Conservation (phyloP, 35 echinoderm and acorn worm species). For the Apostichopus parvimensis region DNA sequence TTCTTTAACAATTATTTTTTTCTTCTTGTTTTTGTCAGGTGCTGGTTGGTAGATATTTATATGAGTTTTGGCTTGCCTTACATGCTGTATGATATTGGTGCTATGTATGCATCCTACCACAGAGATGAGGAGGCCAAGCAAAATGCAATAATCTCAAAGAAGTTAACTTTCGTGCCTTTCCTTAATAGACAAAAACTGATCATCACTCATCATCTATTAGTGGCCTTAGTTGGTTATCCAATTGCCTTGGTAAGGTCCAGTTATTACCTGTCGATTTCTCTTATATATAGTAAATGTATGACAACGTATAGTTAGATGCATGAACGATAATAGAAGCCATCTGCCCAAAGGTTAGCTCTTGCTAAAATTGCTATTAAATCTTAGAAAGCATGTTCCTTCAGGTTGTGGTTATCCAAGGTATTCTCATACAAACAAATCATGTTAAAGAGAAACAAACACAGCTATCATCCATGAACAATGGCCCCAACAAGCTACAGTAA, state of each 20-base stretch:
- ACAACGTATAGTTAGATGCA: no score
- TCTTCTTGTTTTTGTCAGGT: slow-evolving; percentile 5
- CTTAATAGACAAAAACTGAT: slow-evolving; percentile 20
- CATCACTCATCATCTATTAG: slow-evolving; percentile 28
- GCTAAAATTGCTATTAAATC: no score
- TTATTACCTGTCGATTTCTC: no score
- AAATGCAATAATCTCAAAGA: not conserved
- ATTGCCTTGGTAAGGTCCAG: slow-evolving; percentile 53
- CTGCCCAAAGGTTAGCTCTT: no score
- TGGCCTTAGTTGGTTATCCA: slow-evolving; percentile 55
- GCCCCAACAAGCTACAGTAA: no score
- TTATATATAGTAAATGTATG: no score
- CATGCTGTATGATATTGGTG: slow-evolving; percentile 69
- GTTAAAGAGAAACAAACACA: no score
- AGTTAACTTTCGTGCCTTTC: not conserved
- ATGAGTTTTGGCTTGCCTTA: slow-evolving; percentile 50
- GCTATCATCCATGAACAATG: no score
- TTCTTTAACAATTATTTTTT: not conserved
- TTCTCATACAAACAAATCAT: no score
- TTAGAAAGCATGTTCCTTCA: no score
- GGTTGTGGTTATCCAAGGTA: no score
- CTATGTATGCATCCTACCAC: slow-evolving; percentile 52
- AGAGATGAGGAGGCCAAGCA: slow-evolving; percentile 36
- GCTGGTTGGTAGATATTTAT: slow-evolving; percentile 55
- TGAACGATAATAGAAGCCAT: no score